These are phyloP conservation scores for Astyanax mexicanus DNA, from an alignment of 2,797 vertebrate genomes.

Conservation along the genomic window DNA sequence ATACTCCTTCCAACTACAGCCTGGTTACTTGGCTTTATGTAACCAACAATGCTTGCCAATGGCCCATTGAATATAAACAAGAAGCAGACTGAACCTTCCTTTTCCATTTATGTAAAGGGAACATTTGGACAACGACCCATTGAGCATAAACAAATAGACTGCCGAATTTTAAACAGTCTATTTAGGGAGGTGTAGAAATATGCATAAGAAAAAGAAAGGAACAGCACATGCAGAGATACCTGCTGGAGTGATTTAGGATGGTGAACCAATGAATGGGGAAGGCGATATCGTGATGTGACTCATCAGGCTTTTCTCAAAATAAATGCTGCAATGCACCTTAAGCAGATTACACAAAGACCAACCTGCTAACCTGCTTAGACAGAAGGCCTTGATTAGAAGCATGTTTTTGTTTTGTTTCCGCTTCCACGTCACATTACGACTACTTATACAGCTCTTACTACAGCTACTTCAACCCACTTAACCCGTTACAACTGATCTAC, in stretches of 20 bases:
- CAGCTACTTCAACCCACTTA: background rate
- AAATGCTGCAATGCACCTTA: slow-evolving; percentile 58
- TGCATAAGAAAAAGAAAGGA: background rate
- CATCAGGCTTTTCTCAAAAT: slow-evolving; percentile 53
- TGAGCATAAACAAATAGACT: background rate
- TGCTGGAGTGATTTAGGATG: background rate
- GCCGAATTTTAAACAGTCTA: background rate
- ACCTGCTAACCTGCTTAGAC: slow-evolving; percentile 70
- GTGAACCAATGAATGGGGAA: background rate
- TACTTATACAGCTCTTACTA: background rate
- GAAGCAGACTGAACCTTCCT: background rate
- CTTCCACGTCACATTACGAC: background rate
- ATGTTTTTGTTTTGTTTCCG: slow-evolving; percentile 64
- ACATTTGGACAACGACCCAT: background rate
- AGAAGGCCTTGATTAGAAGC: slow-evolving; percentile 33
- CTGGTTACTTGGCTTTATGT: background rate
- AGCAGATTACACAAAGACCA: slow-evolving; percentile 77
- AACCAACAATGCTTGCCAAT: background rate
- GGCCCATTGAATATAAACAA: background rate
- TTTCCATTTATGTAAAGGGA: background rate
- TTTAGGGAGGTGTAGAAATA: background rate
- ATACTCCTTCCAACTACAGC: background rate
- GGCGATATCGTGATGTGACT: slow-evolving; percentile 32
- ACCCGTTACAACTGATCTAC: background rate
- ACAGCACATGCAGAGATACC: too few species aligned